Evolutionary conservation across 2,888 invertebrate species (phyloP), one percentile per base, ranked within the genome.

Genomic region (Epinotia demarniana): DNA sequence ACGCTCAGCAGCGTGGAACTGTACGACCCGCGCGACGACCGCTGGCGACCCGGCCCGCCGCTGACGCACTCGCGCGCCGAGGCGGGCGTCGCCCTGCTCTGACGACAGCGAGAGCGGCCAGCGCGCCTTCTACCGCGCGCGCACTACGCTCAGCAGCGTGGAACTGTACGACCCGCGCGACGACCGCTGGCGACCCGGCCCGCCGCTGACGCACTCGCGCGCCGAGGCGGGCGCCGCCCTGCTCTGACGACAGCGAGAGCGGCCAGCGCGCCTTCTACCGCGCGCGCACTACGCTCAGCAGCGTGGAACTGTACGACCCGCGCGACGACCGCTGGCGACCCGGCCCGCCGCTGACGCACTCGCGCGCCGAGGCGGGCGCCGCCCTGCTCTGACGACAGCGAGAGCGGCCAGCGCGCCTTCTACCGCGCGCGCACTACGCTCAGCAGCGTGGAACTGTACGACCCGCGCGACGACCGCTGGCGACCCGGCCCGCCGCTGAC

Each of bases 171-270:
- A 98, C 92, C 98, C 98, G 12, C 92, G 96, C 73, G 95, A 95
- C 46, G 96, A 97, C 89, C 91, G 93, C 70, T 99, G 99, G 98
- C 95, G 95, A 79, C 95, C 96, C 82, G 97, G 97, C 80, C 96
- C 97, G 63, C 95, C 97, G 78, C 95, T 98, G 86, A 97, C 98
- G 33, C 96, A 97, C 85, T 97, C 97, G 81, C 95, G 98, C 79
- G 97, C 98, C 72, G 98, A 98, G 91, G 98, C 98, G 62, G 98
- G 97, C 77, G 97, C 97, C 78, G 97, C 97, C 75, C 96, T 98
- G 85, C 96, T 96, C 87, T 96, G 96, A 95, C 95, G 97, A 97
- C 92, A 96, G 97, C 92, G 97, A 96, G 77, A 96, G 96, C 85
- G 97, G 96, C 78, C 89, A 89, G 84, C 89, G 97, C 74, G 87